A percentile compares a stretch with the other conserved stretches of the same genome.
phyloP scores from a whole-genome alignment of 2,888 invertebrate species.

The Linhomoeus sp. region DNA sequence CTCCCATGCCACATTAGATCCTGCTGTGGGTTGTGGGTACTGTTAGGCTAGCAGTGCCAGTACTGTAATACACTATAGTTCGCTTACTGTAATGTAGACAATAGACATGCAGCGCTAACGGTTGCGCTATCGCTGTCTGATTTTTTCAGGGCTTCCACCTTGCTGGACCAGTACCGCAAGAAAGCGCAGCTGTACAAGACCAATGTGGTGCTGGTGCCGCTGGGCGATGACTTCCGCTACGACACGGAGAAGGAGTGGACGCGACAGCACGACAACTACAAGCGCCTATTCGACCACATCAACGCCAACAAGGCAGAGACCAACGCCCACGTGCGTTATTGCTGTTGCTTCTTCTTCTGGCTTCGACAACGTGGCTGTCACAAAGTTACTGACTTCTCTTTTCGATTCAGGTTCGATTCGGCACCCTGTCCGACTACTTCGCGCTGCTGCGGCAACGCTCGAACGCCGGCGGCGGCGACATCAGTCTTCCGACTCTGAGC shows the following conservation, averaged over 20 bases:
- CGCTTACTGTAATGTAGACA: no score
- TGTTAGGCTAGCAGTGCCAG: no score
- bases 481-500: constrained; percentile 62
- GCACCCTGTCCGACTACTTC: constrained; percentile 74
- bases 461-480: constrained; percentile 29
- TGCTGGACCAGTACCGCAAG: constrained; percentile 81
- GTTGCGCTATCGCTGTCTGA: no score
- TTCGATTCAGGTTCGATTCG: constrained; percentile 61
- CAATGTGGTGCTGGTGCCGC: constrained; percentile 59
- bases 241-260: constrained; percentile 69
- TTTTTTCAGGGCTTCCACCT: constrained; percentile 53
- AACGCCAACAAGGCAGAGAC: constrained; percentile 45
- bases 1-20: no score
- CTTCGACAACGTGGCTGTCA: no score
- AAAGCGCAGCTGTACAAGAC: constrained; percentile 70
- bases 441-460: constrained; percentile 45
- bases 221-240: constrained; percentile 84
- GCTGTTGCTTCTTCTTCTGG: no score
- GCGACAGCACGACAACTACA: constrained; percentile 68
- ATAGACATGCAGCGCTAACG: no score
- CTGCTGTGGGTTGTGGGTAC: no score
- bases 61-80: no score
- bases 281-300: constrained; percentile 65
- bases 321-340: constrained; percentile 56
- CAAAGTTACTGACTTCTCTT: no score